A percentile compares a stretch with the other conserved stretches of the same genome.
Evolutionary conservation across 2,797 vertebrate genomes (phyloP).

Genomic region (Alosa sapidissima): DNA sequence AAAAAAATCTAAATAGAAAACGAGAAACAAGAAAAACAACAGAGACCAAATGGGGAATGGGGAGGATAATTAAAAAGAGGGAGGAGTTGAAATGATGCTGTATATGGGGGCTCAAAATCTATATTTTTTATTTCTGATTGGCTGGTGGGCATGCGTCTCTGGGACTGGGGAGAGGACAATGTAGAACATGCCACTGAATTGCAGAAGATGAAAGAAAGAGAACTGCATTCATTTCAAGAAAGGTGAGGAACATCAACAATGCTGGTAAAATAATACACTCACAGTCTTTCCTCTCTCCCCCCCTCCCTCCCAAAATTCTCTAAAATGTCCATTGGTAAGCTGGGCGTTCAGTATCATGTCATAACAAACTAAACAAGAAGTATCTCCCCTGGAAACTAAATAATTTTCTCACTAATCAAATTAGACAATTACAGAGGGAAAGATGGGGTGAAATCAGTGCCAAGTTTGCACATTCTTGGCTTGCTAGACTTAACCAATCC

Average conservation of each 20-base stretch:
- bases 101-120: not conserved
- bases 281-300: not conserved
- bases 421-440: not conserved
- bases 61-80: not conserved
- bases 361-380: not conserved
- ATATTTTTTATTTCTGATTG: not conserved
- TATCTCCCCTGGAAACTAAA: not conserved
- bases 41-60: conserved; percentile 12
- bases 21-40: not conserved
- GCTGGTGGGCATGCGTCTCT: not conserved
- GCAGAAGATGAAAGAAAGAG: not conserved
- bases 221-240: not conserved
- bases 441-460: not conserved
- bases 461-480: not conserved
- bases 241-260: not conserved
- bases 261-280: not conserved
- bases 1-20: not conserved
- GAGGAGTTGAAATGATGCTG: not conserved
- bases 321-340: not conserved
- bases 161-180: not conserved
- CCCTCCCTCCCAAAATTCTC: not conserved
- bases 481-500: not conserved
- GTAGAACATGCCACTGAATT: not conserved
- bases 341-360: not conserved
- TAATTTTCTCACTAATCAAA: not conserved